phyloP scores from a whole-genome alignment of 1,140 invertebrate species.

The Magallana gigas region DNA sequence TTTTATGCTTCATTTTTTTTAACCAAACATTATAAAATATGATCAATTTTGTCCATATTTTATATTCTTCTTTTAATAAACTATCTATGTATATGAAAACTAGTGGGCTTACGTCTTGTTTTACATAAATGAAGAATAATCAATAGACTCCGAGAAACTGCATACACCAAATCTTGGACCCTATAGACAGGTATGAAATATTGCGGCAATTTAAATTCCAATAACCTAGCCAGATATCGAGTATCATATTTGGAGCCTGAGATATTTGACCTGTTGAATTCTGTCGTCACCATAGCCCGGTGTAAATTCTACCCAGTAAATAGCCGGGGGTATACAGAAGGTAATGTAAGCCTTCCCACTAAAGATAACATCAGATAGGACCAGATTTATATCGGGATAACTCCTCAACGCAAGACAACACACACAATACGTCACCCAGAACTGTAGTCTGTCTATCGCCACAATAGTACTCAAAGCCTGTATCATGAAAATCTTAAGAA shows the following conservation, averaged over 20 bases:
- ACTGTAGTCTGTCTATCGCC: background rate
- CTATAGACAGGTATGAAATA: conserved; percentile 16
- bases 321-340: background rate
- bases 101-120: no score
- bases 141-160: no score
- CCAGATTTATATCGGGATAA: conserved; percentile 6
- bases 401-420: conserved; percentile 8
- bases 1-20: no score
- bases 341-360: conserved; percentile 6
- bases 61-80: no score
- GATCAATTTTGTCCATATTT: no score
- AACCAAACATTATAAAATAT: no score
- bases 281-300: conserved; percentile 12
- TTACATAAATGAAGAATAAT: no score
- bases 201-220: conserved; percentile 20
- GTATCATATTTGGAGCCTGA: conserved; percentile 35
- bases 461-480: background rate
- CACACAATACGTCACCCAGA: background rate
- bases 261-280: conserved; percentile 12
- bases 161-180: background rate
- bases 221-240: background rate
- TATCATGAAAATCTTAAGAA: conserved; percentile 7
- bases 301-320: conserved; percentile 28
- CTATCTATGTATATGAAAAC: no score
- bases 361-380: background rate